Percentiles rank a stretch among this genome's conserved stretches.
Evolutionary conservation across 2,888 invertebrate genomes (phyloP).

Genomic region (Malthinus seriepunctatus): DNA sequence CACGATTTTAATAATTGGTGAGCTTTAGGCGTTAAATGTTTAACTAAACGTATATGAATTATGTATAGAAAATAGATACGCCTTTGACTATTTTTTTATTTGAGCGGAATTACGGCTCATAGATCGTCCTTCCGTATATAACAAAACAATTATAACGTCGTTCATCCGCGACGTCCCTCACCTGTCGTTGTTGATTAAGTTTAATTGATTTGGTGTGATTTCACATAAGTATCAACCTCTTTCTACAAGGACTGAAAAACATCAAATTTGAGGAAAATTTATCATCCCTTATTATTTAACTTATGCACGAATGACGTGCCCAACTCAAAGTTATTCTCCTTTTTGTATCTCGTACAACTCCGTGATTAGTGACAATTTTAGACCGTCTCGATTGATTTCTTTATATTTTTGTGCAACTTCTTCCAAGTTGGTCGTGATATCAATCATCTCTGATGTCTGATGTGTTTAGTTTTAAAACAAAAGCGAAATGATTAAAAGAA

Average conservation of each 20-base stretch:
- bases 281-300: neutral
- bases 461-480: neutral
- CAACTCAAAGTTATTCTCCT: neutral
- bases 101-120: constrained; percentile 35
- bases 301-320: no score
- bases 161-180: constrained; percentile 23
- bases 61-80: no score
- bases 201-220: neutral
- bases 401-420: neutral
- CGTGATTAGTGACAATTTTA: constrained; percentile 12
- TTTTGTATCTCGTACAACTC: constrained; percentile 12
- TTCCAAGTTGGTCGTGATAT: neutral
- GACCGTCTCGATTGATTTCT: constrained; percentile 9
- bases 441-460: neutral
- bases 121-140: constrained; percentile 34
- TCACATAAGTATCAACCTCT: neutral
- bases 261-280: neutral
- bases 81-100: constrained; percentile 5
- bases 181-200: constrained; percentile 9
- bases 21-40: neutral
- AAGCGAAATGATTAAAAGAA: constrained; percentile 8
- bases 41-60: no score
- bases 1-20: neutral
- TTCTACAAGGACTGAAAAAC: neutral
- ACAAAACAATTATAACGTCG: constrained; percentile 18